Base-by-base conservation (phyloP, 2,888 invertebrate species). In the Drosophila maculinotata region DNA sequence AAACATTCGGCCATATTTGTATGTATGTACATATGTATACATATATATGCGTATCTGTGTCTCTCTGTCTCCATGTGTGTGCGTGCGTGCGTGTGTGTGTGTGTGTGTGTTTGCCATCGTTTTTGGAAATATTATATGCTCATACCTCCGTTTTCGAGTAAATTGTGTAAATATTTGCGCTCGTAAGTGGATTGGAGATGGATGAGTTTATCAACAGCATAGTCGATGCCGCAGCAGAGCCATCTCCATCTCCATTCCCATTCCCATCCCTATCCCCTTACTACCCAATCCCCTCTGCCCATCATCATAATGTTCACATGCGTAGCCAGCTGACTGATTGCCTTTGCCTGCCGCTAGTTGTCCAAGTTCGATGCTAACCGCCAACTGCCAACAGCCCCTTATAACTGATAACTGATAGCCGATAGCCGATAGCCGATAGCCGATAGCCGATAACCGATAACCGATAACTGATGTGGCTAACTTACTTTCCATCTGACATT, bases 171-270 rank as follows among this genome's bases (percentile, higher is more conserved):
- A 90, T 90, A 90, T 90, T 90, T 90, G 90, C 78, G 67, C 85
- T 89, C 83, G 89, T 90, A 90, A 90, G 89, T 90, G 90, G 89
- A 90, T 90, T 90, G 89, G 82, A 89, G 89, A 90, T 90, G 89
- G 89, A 90, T 89, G 89, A 89, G 89, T 89, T 90, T 89, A 90
- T 90, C 89, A 89, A 83, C 81, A 79, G 77, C 69, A 72, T 72
- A 69, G 79, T 69, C 68, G 74, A 66, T 68, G 67, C 57, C 52
- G 68, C 73, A 75, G 75, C 60, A 60, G 53, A 79, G 67, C 52
- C 76, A 74, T 76, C 57, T 58, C 64, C 79, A 60, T 68, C 64
- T 33, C 53, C 17, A 38, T 8, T 7, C 28, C 31, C 48, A 28
- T 38, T 12, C 26, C 38, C 39, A 14, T 35, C 9, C 30, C 35